Conservation (phyloP, 1,140 invertebrate species). For the Drosophila sturtevanti region DNA sequence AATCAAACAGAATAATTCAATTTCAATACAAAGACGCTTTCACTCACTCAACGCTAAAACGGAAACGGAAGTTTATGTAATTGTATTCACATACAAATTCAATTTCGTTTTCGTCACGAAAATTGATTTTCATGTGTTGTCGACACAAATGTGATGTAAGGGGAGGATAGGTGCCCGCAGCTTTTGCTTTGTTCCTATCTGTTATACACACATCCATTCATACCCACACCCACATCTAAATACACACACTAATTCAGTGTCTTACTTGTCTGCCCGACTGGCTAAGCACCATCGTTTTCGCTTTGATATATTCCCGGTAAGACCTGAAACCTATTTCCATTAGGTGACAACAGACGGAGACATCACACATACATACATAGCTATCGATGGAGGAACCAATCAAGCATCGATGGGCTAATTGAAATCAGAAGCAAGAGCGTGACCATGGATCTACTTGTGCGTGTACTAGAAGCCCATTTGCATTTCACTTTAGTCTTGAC, state of each 20-base stretch:
- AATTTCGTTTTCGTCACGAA: slow-evolving; percentile 71
- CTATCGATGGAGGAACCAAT: slow-evolving; percentile 48
- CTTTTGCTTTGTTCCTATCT: slow-evolving; percentile 16
- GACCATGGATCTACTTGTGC: slow-evolving; percentile 7
- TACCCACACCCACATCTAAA: not conserved
- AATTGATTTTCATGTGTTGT: slow-evolving; percentile 72
- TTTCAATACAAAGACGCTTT: slow-evolving; percentile 74
- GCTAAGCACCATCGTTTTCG: slow-evolving; percentile 27
- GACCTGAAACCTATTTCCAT: slow-evolving; percentile 37
- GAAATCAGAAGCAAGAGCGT: slow-evolving; percentile 42
- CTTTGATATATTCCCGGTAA: slow-evolving; percentile 49
- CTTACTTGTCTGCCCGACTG: slow-evolving; percentile 24
- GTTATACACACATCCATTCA: not conserved
- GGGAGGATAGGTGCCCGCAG: slow-evolving; percentile 24
- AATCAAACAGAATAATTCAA: slow-evolving; percentile 82
- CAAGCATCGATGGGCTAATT: slow-evolving; percentile 64
- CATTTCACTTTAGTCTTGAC: slow-evolving; percentile 32
- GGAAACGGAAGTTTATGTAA: slow-evolving; percentile 79
- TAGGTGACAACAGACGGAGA: slow-evolving; percentile 42
- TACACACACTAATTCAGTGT: slow-evolving; percentile 34
- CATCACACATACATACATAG: slow-evolving; percentile 6
- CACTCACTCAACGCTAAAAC: slow-evolving; percentile 39
- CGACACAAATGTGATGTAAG: not conserved
- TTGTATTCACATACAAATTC: slow-evolving; percentile 80
- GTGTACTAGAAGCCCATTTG: slow-evolving; percentile 44